Percentiles rank a stretch among this genome's conserved stretches.
Evolutionary conservation across 2,888 invertebrate species (phyloP).

Genomic region (Tenthredo livida): DNA sequence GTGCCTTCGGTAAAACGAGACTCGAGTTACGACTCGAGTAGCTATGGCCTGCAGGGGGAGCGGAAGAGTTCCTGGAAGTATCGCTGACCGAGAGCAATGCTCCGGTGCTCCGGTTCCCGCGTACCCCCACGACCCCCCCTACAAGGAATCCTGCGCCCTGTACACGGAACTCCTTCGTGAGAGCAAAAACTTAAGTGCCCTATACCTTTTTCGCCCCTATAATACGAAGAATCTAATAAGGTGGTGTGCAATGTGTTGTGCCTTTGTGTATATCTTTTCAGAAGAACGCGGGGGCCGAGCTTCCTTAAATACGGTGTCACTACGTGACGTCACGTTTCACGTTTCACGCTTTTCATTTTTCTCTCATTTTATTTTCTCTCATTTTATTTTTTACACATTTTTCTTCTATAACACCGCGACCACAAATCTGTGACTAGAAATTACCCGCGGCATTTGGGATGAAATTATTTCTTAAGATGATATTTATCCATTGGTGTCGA

Average conservation of each 20-base stretch:
- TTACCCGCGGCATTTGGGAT: not conserved
- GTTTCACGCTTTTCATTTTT: not conserved
- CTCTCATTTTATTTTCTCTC: not conserved
- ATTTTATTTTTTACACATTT: not conserved
- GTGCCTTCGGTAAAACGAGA: slow-evolving; percentile 50
- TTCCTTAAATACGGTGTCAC: slow-evolving; percentile 12
- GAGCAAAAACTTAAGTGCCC: slow-evolving; percentile 36
- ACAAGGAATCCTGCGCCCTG: slow-evolving; percentile 48
- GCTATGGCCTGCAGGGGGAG: slow-evolving; percentile 6
- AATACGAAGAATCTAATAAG: slow-evolving; percentile 20
- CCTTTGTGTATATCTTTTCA: not conserved
- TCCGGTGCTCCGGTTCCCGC: slow-evolving; percentile 29
- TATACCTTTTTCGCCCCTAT: not conserved
- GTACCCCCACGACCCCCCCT: slow-evolving; percentile 11
- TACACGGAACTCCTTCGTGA: slow-evolving; percentile 38
- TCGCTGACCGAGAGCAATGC: slow-evolving; percentile 35
- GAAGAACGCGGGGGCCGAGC: not conserved
- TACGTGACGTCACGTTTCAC: slow-evolving; percentile 7
- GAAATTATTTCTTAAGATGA: not conserved
- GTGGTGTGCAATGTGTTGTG: not conserved
- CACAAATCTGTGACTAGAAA: not conserved
- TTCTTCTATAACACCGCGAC: not conserved
- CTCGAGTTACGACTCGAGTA: slow-evolving; percentile 12
- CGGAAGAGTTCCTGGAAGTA: slow-evolving; percentile 55
- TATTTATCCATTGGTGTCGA: not conserved